phyloP scores from a whole-genome alignment of 92 coral and sea anemone genomes.

The Phymanthus crucifer region DNA sequence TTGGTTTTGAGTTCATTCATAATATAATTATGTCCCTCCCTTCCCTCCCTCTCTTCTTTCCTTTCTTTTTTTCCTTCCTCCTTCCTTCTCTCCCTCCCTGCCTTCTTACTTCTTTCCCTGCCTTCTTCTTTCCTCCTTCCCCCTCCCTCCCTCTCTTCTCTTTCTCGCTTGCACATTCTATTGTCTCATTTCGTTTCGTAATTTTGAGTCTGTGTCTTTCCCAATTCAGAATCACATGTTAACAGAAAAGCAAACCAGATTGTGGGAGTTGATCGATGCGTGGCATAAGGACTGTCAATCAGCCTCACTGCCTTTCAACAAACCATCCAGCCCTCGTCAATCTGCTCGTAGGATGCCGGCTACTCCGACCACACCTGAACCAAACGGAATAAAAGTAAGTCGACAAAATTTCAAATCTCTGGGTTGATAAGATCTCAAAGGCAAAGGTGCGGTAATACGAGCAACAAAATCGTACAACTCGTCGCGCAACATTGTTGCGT shows the following conservation, averaged over 20 bases:
- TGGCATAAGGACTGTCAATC: slow-evolving; percentile 84
- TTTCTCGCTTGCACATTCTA: neutral
- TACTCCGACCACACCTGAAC: slow-evolving; percentile 18
- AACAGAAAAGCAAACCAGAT: slow-evolving; percentile 65
- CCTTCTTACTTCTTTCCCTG: too few relatives aligned
- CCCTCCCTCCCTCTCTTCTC: too few relatives aligned
- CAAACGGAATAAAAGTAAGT: neutral
- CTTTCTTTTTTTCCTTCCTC: too few relatives aligned
- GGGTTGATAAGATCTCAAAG: too few relatives aligned
- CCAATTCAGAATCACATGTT: slow-evolving; percentile 47
- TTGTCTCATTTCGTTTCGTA: neutral
- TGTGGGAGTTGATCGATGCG: slow-evolving; percentile 82
- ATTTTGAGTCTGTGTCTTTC: neutral
- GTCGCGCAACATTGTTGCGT: too few relatives aligned
- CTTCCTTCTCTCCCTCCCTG: too few relatives aligned
- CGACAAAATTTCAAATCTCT: neutral
- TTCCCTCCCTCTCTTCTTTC: too few relatives aligned
- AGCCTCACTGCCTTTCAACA: slow-evolving; percentile 36
- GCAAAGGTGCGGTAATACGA: too few relatives aligned
- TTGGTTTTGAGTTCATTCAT: too few relatives aligned
- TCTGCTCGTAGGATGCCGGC: slow-evolving; percentile 41
- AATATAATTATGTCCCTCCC: too few relatives aligned
- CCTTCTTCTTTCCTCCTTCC: too few relatives aligned
- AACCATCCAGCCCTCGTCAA: slow-evolving; percentile 23
- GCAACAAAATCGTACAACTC: too few relatives aligned